Conservation (phyloP, 2,888 invertebrate species). For the Thereva unica region DNA sequence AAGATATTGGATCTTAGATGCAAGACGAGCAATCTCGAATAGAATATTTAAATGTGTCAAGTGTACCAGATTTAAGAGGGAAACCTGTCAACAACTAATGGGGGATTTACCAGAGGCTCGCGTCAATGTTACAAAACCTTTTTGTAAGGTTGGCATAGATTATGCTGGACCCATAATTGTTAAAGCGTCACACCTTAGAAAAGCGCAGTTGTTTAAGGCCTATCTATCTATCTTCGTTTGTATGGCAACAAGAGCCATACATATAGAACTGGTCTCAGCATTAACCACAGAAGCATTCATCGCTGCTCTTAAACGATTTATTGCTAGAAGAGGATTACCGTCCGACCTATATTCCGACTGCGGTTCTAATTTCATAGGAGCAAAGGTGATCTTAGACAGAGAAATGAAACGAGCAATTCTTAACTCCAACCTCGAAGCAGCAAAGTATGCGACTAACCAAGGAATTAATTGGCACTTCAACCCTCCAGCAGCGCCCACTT, state of each 20-base stretch:
- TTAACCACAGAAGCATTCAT: too few relatives aligned
- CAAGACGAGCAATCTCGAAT: conserved; percentile 18
- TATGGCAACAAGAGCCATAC: not conserved
- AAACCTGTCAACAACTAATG: too few relatives aligned
- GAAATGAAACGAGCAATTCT: too few relatives aligned
- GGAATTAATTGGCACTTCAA: too few relatives aligned
- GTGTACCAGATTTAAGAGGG: conserved; percentile 13
- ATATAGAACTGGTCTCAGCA: not conserved
- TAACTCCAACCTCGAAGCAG: too few relatives aligned
- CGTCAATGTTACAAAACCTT: too few relatives aligned
- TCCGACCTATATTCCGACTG: too few relatives aligned
- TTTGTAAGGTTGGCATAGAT: not conserved
- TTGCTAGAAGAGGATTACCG: too few relatives aligned
- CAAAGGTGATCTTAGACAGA: too few relatives aligned
- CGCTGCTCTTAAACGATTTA: too few relatives aligned
- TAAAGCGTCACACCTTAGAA: not conserved
- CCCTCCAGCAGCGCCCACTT: not conserved
- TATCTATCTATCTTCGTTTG: conserved; percentile 1
- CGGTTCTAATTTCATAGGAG: too few relatives aligned
- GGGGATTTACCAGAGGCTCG: not conserved
- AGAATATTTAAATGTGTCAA: conserved; percentile 35
- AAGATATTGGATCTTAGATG: conserved; percentile 43
- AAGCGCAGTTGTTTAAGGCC: not conserved
- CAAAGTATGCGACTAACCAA: too few relatives aligned
- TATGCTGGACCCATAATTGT: not conserved